phyloP scores from a whole-genome alignment of 2,113 vertebrate genomes.

The Melozone crissalis region DNA sequence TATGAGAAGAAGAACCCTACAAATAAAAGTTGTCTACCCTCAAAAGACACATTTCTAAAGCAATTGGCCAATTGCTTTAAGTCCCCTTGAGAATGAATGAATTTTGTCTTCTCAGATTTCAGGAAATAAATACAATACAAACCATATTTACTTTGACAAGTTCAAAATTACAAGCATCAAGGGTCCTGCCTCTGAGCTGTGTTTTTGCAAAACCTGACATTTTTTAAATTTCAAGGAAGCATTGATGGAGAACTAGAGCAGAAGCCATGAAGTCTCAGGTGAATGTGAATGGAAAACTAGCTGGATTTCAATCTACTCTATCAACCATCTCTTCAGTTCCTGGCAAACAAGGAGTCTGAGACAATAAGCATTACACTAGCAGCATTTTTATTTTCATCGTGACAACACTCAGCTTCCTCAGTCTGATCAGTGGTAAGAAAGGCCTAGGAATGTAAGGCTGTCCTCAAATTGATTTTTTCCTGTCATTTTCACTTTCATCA shows the following conservation, averaged over 20 bases:
- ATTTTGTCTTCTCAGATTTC: slow-evolving; percentile 15
- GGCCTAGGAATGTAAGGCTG: not conserved
- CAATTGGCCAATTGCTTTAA: slow-evolving; percentile 25
- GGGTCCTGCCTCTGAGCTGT: not conserved
- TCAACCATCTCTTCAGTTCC: not conserved
- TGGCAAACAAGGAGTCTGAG: not conserved
- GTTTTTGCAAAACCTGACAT: not conserved
- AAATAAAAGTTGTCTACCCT: not conserved
- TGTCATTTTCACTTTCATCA: not conserved
- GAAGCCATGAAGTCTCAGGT: slow-evolving; percentile 24
- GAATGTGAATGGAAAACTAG: not conserved
- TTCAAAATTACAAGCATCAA: slow-evolving; percentile 22
- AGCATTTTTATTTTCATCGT: not conserved
- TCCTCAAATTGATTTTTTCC: not conserved
- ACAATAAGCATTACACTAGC: not conserved
- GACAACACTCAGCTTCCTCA: not conserved
- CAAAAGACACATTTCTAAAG: slow-evolving; percentile 1
- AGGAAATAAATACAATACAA: slow-evolving; percentile 30
- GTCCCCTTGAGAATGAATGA: not conserved
- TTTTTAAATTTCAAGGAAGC: slow-evolving; percentile 33
- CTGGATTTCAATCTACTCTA: not conserved
- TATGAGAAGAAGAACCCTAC: not conserved
- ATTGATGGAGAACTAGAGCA: slow-evolving; percentile 1
- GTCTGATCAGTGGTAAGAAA: not conserved
- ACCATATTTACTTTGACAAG: slow-evolving; percentile 42